Evolutionary conservation across 2,797 vertebrate species (phyloP), one percentile per base, ranked within the genome.

Genomic region (Falco concolor): DNA sequence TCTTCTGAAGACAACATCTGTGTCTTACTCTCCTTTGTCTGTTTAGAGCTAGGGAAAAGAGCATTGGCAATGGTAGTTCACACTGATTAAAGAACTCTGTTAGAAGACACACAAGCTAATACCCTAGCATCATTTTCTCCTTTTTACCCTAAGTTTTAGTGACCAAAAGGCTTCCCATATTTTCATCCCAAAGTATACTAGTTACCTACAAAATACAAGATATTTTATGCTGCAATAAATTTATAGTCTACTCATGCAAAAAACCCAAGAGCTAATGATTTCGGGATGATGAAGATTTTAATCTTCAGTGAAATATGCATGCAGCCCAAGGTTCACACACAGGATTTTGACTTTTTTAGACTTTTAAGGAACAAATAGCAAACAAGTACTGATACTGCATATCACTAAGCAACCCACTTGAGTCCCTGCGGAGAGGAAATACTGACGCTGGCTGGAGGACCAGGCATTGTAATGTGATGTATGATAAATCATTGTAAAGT

Each of bases 11-110:
- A 84, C 13, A 56, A 72, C 2, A n/a, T 13, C 12, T 24, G 44
- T 18, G 65, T 5, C 16, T 79, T 50, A 32, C 18, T 73, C 44
- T 88, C 91, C 56, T 67, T 86, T 27, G 45, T 21, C 9, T 88
- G 73, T 42, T 73, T 91, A 47, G 79, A 47, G 28, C 98, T 98
- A 87, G 13, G 52, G 49, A 67, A 86, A 78, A 96, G 40, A 85
- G 5, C 27, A 79, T 56, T n/a, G 49, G 14, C 20, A 49, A 56
- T 45, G 8, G 8, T 44, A 44, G 44, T 44, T 44, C 44, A 44
- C 42, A 44, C 17, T 44, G 44, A 44, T 44, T 18, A 19, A 44
- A 44, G 44, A 44, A 44, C 44, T 44, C 42, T 44, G 17, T 44
- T 44, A 44, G 44, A 44, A 44, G 44, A 19, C 44, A 44, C 42